Conservation (phyloP, 2,888 invertebrate genomes). For the Pristionchus arcanus region DNA sequence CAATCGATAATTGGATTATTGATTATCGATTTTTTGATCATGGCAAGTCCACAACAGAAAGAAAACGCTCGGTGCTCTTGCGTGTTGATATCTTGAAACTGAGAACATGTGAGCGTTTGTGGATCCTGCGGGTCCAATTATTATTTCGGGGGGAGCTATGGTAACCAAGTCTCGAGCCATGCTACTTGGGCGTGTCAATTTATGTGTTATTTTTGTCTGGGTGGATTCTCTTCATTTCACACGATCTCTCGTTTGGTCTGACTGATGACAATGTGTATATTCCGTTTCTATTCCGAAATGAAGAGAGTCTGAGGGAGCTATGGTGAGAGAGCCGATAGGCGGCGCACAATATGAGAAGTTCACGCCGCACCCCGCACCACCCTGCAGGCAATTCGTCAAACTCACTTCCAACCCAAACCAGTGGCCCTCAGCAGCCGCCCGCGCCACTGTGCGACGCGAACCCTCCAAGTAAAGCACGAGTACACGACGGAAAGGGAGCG, state of each 20-base stretch:
- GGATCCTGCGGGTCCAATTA: neutral
- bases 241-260: neutral
- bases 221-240: neutral
- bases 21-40: neutral
- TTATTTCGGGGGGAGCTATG: no score
- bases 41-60: conserved; percentile 18
- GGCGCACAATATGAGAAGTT: conserved; percentile 7
- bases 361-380: conserved; percentile 27
- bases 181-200: neutral
- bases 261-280: neutral
- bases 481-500: neutral
- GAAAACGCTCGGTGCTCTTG: neutral
- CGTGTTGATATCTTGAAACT: neutral
- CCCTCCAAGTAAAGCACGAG: conserved; percentile 41
- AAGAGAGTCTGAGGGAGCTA: neutral
- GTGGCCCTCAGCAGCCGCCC: conserved; percentile 26
- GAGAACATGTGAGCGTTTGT: conserved; percentile 21
- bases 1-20: neutral
- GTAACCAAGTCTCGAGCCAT: conserved; percentile 20
- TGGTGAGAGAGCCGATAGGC: neutral
- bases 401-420: conserved; percentile 53
- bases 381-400: conserved; percentile 21
- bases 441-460: conserved; percentile 39
- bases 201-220: neutral
- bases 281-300: neutral